Evolutionary conservation across 2,797 vertebrate species (phyloP).

Genomic region (Rallus crepitans): DNA sequence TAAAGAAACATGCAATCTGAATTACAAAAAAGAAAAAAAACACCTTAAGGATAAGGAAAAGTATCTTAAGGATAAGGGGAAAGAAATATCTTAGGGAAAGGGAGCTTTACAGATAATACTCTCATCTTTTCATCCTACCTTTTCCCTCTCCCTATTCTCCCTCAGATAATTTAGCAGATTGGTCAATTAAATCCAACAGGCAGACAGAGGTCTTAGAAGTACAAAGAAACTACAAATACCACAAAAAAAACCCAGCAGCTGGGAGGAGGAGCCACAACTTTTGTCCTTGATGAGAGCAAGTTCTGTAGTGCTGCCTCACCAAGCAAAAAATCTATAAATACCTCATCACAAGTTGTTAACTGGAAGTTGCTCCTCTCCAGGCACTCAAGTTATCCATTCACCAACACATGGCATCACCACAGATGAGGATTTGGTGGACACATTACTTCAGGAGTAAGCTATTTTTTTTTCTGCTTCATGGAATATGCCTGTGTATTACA

Average conservation of each 20-base stretch:
- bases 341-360: neutral
- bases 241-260: neutral
- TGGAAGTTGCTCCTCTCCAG: neutral
- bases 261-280: neutral
- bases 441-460: neutral
- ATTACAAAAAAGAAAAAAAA: neutral
- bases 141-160: neutral
- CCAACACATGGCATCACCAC: neutral
- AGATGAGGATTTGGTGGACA: neutral
- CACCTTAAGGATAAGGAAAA: neutral
- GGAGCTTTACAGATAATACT: neutral
- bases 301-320: neutral
- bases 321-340: neutral
- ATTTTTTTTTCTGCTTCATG: neutral
- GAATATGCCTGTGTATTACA: neutral
- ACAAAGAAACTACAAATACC: neutral
- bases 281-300: neutral
- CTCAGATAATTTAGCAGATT: neutral
- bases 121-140: neutral
- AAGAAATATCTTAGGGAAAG: neutral
- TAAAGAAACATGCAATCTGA: neutral
- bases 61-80: neutral
- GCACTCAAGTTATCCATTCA: neutral
- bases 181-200: neutral
- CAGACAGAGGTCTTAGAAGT: neutral